Evolutionary conservation across 2,888 invertebrate species (phyloP), one percentile per base, ranked within the genome.

Genomic region (Cancer borealis): DNA sequence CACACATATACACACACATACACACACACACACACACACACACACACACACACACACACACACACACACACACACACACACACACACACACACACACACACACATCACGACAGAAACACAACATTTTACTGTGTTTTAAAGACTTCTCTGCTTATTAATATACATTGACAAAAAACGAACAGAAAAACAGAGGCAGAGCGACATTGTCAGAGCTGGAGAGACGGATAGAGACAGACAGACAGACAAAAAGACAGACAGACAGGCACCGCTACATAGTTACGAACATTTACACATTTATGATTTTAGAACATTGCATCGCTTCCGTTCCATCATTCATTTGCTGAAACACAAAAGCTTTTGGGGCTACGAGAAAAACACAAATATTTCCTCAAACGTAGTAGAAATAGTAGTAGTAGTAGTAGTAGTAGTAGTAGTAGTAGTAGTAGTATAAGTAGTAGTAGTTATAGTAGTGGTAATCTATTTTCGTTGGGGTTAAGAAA

Each of bases 31-130:
- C 47, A n/a, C 21, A 89, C 47, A 89, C 47, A 49, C 47, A 47
- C 47, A 89, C 47, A 30, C 79, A 84, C 79, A 84, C 79, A 39
- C 30, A 39, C 84, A 39, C 84, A 79, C 79, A 79, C 79, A 26
- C 79, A 88, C 47, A 88, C 47, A 47, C 47, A 88, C 47, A 88
- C 47, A n/a, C 47, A 88, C 47, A 88, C 47, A n/a, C 47, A 88
- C 47, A 88, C 47, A n/a, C 17, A 88, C 47, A 88, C 47, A 47
- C 47, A 47, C 47, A 88, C 47, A 26, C 79, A 79, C 79, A 79
- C 84, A 39, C 39, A 39, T 3, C 30, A 39, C 73, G n/a, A 1
- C 21, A 26, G 73, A 26, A 26, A 73, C n/a, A 1, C 26, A 73
- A 73, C 10, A 73, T n/a, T n/a, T 73, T 73, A 26, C 26, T 26